Base-by-base conservation (phyloP, 2,888 invertebrate species). In the Perizoma affinitatum region DNA sequence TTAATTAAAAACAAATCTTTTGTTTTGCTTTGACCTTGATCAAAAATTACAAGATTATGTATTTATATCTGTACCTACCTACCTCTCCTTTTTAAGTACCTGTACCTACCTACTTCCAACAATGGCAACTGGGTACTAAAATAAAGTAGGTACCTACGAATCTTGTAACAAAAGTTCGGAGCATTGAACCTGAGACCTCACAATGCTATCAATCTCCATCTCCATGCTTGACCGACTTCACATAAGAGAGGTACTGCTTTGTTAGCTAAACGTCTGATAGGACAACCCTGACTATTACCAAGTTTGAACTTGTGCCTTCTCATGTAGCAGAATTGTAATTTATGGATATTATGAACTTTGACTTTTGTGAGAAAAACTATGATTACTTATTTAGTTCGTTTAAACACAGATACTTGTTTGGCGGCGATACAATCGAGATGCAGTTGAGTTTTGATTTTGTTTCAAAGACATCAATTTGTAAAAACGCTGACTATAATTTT, bases 121-220 rank as follows among this genome's bases (percentile, higher is more conserved):
- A 22, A 22, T 2, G 22, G 22, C 22, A 3, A 22, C 22, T 22
- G 22, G 6, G 34, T 36, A 38, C 38, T 11, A 35, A 5, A 48
- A 48, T 8, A 34, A 38, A 22, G 48, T 48, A 34, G 22, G 38
- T 38, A 7, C 38, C 7, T 38, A 38, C 38, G 0, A 4, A 7
- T 6, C n/a, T 9, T 7, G 11, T 49, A 49, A 48, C 42, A 59
- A 61, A 58, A 54, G 61, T 54, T 11, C 41, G 63, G 75, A 75
- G 67, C 78, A 74, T 76, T 79, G 76, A 79, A 78, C 79, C 67
- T 64, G 40, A 63, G 72, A 74, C 76, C 78, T 75, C 72, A 68
- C 57, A 58, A 42, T 61, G 58, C 61, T 60, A 80, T 81, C 74
- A 78, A 79, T 80, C 77, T 78, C 62, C 67, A 61, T 74, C 70